Evolutionary conservation across 2,797 vertebrate species (phyloP).

Genomic region (Tolypeutes matacus): DNA sequence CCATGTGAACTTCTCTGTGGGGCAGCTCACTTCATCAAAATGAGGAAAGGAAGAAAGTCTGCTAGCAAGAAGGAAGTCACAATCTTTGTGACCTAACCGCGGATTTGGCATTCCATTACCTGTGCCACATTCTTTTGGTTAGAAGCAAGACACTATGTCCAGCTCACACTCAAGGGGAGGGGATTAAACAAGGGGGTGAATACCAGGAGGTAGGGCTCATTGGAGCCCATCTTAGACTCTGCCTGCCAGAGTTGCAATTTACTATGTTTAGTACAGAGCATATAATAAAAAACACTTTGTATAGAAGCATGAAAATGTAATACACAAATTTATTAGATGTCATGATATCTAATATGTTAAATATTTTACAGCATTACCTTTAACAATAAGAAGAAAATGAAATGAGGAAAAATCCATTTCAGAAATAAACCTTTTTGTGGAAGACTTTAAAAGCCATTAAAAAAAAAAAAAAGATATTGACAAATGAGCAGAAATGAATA

Average conservation of each 20-base stretch:
- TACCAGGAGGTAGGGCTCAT: not conserved
- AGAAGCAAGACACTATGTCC: not conserved
- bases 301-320: not conserved
- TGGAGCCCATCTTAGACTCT: not conserved
- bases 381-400: not conserved
- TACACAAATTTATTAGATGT: not conserved
- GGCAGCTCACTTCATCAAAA: not conserved
- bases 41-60: not conserved
- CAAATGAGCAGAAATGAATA: slow-evolving; percentile 5
- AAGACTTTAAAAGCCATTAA: not conserved
- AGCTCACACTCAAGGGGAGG: not conserved
- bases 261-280: not conserved
- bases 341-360: not conserved
- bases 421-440: slow-evolving; percentile 6
- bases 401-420: slow-evolving; percentile 10
- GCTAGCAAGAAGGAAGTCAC: not conserved
- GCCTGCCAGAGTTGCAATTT: not conserved
- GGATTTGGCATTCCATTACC: not conserved
- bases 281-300: not conserved
- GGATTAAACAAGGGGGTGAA: not conserved
- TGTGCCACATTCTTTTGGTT: not conserved
- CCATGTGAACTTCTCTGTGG: not conserved
- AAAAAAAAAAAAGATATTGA: not conserved
- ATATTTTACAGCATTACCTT: not conserved
- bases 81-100: not conserved